Conservation (phyloP, 2,797 vertebrate species). For the Acanthurus tractus region DNA sequence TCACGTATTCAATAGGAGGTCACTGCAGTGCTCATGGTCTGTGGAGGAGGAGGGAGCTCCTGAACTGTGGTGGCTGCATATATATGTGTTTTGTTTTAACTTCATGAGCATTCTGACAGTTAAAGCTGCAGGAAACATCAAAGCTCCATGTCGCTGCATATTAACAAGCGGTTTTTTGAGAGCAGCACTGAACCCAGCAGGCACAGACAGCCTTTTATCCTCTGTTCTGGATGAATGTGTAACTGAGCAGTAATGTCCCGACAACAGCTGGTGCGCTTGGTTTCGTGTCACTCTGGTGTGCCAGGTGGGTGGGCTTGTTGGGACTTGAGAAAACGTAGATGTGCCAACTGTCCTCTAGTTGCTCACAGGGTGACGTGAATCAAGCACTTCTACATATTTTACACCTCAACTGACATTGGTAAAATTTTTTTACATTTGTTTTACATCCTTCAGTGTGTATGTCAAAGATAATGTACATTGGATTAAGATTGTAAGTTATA, state of each 20-base stretch:
- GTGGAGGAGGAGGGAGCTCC: background rate
- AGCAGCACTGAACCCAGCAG: constrained; percentile 23
- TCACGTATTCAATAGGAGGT: background rate
- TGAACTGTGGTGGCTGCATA: background rate
- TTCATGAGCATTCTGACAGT: background rate
- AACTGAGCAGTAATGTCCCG: constrained; percentile 3
- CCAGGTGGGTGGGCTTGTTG: background rate
- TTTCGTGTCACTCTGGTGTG: background rate
- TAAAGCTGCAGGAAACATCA: constrained; percentile 9
- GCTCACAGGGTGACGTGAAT: background rate
- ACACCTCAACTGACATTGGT: constrained; percentile 8
- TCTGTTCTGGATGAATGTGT: constrained; percentile 32
- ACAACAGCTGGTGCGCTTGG: constrained; percentile 3
- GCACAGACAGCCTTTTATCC: background rate
- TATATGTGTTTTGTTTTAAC: background rate
- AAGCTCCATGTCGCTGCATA: background rate
- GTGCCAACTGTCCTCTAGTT: constrained; percentile 12
- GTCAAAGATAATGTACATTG: constrained; percentile 6
- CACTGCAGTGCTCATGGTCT: background rate
- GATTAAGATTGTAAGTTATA: constrained; percentile 37
- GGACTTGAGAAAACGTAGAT: background rate
- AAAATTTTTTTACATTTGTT: constrained; percentile 21
- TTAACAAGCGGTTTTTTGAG: background rate
- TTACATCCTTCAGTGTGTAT: constrained; percentile 11
- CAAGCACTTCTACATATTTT: background rate